Base-by-base conservation (phyloP, 2,797 vertebrate species). In the Monodelphis domestica region DNA sequence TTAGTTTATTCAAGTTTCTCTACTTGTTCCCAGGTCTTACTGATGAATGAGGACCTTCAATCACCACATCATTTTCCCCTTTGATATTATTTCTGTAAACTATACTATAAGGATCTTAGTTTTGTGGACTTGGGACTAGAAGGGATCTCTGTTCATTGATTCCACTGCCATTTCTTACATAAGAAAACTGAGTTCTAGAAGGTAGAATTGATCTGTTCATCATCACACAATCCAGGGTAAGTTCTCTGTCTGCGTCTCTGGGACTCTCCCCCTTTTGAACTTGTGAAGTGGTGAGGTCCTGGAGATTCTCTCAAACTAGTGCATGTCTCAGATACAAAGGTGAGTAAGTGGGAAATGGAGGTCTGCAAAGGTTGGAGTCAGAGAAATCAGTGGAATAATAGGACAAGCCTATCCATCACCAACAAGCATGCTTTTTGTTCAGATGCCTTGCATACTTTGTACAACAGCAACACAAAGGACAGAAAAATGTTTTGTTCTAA, bases 71-170 rank as follows among this genome's bases (percentile, higher is more conserved):
- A 45, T 84, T 95, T 95, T 28, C 38, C 90, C 87, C 2, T 38
- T 89, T 52, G 90, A 26, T 51, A 50, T 6, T 94, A 30, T 90
- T 89, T 92, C 52, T 95, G 90, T 94, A 87, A 59, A 89, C 53
- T 53, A 5, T 54, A 54, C 28, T 95, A 87, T 45, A 30, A 54
- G 15, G 87, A 59, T 95, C 45, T 87, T 52, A 91, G 12, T 92
- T 55, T 91, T 56, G 26, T 21, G 21, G 55, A 6, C 56, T 95
- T 90, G 54, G 33, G 29, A 52, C 0, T 59, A 26, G 52, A 94
- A 33, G 78, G 89, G 26, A 90, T 92, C 30, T 26, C 50, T 57
- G n/a, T 54, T 84, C 91, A 94, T 63, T 2, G 53, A 57, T 90
- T 53, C 30, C 92, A 90, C 7, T 55, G 90, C 5, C 33, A 91